phyloP scores from a whole-genome alignment of 2,113 vertebrate species.

The Muntiacus muntjak region DNA sequence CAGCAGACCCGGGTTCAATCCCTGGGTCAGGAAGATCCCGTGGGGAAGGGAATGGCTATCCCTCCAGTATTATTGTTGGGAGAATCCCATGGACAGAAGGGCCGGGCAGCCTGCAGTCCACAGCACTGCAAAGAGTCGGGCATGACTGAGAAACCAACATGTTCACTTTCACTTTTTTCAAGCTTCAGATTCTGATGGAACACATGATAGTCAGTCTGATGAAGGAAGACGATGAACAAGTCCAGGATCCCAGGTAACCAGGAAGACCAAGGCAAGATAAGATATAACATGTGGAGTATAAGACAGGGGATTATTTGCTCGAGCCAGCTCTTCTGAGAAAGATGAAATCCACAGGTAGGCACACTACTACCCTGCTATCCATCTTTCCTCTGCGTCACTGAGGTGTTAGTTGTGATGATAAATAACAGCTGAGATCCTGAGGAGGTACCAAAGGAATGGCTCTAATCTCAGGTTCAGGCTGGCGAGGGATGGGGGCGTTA shows the following conservation, averaged over 20 bases:
- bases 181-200: neutral
- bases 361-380: neutral
- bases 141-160: neutral
- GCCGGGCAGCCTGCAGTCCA: neutral
- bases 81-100: neutral
- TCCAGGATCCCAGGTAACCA: neutral
- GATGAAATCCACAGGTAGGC: neutral
- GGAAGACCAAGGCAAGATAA: neutral
- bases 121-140: neutral
- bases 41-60: neutral
- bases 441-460: neutral
- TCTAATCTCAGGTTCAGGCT: neutral
- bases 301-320: neutral
- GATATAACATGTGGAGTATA: neutral
- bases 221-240: neutral
- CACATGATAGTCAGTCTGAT: neutral
- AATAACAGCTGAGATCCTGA: neutral
- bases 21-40: neutral
- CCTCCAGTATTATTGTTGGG: neutral
- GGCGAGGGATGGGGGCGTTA: accelerated
- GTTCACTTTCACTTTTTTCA: neutral
- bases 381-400: neutral
- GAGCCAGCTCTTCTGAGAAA: neutral
- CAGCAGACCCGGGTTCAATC: neutral
- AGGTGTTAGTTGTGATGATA: neutral